phyloP scores from a whole-genome alignment of 2,888 invertebrate species.

The Sepiola atlantica region DNA sequence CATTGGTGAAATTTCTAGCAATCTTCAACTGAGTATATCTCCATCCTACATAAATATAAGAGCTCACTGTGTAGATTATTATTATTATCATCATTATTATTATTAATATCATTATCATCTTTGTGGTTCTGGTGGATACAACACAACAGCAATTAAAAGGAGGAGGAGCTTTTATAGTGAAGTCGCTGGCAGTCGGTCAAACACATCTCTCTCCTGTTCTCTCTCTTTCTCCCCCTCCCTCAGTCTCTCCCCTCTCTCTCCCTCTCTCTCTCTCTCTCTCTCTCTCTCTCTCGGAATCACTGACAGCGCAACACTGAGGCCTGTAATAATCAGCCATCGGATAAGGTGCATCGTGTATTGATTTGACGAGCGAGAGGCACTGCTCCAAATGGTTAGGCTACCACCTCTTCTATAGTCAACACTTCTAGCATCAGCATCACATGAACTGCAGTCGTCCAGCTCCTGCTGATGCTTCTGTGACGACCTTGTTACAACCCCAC shows the following conservation, averaged over 20 bases:
- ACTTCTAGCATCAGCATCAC: constrained; percentile 32
- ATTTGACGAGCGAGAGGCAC: neutral
- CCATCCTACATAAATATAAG: neutral
- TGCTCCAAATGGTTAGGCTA: constrained; percentile 1
- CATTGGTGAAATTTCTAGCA: neutral
- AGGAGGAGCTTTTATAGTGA: neutral
- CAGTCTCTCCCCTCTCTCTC: too few species aligned
- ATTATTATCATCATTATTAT: neutral
- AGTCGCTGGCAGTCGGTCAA: constrained; percentile 3
- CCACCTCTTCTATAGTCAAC: constrained; percentile 8
- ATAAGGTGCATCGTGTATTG: constrained; percentile 17
- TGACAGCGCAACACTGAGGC: constrained; percentile 32
- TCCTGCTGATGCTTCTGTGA: neutral
- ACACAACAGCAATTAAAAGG: constrained; percentile 9
- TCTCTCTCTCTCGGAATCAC: neutral
- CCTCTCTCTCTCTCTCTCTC: neutral
- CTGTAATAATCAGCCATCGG: constrained; percentile 32
- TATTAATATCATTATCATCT: neutral
- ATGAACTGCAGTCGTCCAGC: neutral
- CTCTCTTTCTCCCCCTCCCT: too few species aligned
- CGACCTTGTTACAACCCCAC: neutral
- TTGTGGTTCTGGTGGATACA: neutral
- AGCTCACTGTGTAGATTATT: too few species aligned
- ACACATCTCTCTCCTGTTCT: neutral
- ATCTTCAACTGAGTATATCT: constrained; percentile 32